phyloP scores from a whole-genome alignment of 2,113 vertebrate species.

The Mesocricetus auratus region DNA sequence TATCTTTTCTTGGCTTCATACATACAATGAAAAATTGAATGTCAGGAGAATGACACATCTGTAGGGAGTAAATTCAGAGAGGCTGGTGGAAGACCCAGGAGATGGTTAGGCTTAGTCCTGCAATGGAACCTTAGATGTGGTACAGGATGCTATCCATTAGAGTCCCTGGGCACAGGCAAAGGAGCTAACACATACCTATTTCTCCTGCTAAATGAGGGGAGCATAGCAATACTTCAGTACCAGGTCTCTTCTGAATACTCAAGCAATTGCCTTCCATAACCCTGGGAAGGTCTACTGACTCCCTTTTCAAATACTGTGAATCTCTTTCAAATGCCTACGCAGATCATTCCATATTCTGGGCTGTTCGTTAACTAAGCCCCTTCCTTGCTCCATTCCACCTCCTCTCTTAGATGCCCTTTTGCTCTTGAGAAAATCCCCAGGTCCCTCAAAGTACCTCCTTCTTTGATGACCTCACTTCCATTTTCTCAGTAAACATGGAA shows the following conservation, averaged over 20 bases:
- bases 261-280: background rate
- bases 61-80: background rate
- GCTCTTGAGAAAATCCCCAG: background rate
- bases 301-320: background rate
- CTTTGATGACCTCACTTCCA: background rate
- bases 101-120: background rate
- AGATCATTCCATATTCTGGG: background rate
- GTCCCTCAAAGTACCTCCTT: background rate
- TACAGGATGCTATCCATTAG: background rate
- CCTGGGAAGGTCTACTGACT: background rate
- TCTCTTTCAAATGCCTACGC: background rate
- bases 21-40: background rate
- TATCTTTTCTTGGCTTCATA: background rate
- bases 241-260: background rate
- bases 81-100: background rate
- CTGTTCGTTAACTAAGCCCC: background rate
- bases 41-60: background rate
- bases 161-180: background rate
- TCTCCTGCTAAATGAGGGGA: background rate
- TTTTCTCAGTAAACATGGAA: background rate
- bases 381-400: background rate
- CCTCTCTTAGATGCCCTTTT: background rate
- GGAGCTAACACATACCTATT: rapidly evolving
- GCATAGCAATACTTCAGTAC: background rate
- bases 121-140: background rate